Percentiles rank a stretch among this genome's conserved stretches.
These are phyloP conservation scores for Salvelinus namaycush DNA, from an alignment of 2,113 vertebrate species.

Conservation along the genomic window DNA sequence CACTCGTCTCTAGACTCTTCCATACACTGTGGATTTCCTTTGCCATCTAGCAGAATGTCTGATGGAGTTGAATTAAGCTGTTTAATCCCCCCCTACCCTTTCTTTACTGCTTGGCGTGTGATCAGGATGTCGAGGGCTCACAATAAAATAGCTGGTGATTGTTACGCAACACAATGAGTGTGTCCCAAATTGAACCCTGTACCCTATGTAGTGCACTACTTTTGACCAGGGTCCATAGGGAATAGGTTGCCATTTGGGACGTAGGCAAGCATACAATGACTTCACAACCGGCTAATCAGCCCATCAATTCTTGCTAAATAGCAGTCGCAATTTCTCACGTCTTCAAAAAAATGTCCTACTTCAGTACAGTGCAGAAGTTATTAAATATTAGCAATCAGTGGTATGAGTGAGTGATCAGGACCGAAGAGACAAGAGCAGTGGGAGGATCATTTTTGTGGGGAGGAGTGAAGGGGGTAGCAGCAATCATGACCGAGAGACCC, in stretches of 20 bases:
- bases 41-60: conserved; percentile 74
- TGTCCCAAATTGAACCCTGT: no score
- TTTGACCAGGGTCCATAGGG: no score
- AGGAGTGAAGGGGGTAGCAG: no score
- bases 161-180: conserved; percentile 85
- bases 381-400: conserved; percentile 76
- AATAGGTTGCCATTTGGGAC: no score
- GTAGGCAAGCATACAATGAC: conserved; percentile 68
- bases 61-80: conserved; percentile 89
- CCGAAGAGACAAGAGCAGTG: neutral
- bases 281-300: conserved; percentile 87
- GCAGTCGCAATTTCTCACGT: conserved; percentile 63
- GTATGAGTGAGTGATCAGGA: conserved; percentile 5
- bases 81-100: conserved; percentile 73
- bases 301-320: conserved; percentile 76
- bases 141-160: conserved; percentile 86
- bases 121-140: conserved; percentile 71
- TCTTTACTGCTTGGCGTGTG: conserved; percentile 31
- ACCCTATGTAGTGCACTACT: no score
- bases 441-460: conserved; percentile 6
- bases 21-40: conserved; percentile 42
- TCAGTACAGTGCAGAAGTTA: conserved; percentile 69
- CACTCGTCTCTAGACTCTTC: conserved; percentile 25
- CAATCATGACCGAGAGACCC: no score
- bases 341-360: conserved; percentile 54